Evolutionary conservation across 2,113 vertebrate species (phyloP).

Genomic region (Erpornis zantholeuca): DNA sequence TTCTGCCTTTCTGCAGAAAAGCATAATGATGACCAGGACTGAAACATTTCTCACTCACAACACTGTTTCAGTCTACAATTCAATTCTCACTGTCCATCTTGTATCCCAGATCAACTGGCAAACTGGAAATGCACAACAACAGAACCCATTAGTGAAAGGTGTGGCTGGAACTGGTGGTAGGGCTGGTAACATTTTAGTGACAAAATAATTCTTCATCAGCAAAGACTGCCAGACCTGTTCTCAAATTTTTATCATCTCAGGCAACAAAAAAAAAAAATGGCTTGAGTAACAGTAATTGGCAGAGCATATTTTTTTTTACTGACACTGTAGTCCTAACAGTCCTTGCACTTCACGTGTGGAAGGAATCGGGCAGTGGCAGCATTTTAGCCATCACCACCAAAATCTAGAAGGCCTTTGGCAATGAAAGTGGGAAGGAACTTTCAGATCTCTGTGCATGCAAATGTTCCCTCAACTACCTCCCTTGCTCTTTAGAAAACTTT

Average conservation of each 20-base stretch:
- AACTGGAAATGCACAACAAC: not conserved
- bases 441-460: not conserved
- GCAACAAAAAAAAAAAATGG: not conserved
- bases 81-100: not conserved
- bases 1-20: not conserved
- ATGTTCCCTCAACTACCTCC: not conserved
- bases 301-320: not conserved
- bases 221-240: not conserved
- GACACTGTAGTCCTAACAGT: not conserved
- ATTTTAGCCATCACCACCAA: not conserved
- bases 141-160: not conserved
- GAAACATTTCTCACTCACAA: not conserved
- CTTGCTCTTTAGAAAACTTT: not conserved
- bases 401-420: not conserved
- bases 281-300: not conserved
- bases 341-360: not conserved
- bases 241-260: not conserved
- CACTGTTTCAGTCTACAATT: not conserved
- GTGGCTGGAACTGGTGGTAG: not conserved
- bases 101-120: not conserved
- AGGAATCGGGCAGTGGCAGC: not conserved
- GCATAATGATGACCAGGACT: not conserved
- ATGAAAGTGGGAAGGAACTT: not conserved
- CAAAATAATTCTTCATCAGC: not conserved
- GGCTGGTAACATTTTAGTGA: not conserved